A percentile compares a stretch with the other conserved stretches of the same genome.
Evolutionary conservation across 2,797 vertebrate species (phyloP).

Genomic region (Erpetoichthys calabaricus): DNA sequence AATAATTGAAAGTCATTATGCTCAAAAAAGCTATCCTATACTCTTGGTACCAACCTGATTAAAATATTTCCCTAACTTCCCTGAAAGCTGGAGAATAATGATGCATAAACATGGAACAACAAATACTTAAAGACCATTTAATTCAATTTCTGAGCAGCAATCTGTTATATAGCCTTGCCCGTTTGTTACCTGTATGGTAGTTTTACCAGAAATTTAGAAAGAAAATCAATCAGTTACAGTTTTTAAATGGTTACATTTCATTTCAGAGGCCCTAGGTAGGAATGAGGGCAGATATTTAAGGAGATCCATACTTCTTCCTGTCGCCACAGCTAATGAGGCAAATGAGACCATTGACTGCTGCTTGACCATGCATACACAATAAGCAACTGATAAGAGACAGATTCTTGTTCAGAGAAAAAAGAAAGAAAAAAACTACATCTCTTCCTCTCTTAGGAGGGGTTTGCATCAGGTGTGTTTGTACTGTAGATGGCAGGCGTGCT

Average conservation of each 20-base stretch:
- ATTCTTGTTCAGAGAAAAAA: slow-evolving; percentile 37
- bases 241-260: slow-evolving; percentile 31
- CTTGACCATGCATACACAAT: slow-evolving; percentile 63
- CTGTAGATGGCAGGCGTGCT: slow-evolving; percentile 27
- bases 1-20: slow-evolving; percentile 15
- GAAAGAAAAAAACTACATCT: slow-evolving; percentile 36
- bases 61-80: slow-evolving; percentile 9
- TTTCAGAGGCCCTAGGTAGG: slow-evolving; percentile 31
- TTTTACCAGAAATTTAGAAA: slow-evolving; percentile 20
- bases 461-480: slow-evolving; percentile 25
- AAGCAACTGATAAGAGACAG: slow-evolving; percentile 33
- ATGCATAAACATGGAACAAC: slow-evolving; percentile 14
- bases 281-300: slow-evolving; percentile 59
- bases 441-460: slow-evolving; percentile 30
- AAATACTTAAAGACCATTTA: slow-evolving; percentile 16
- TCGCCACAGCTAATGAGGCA: slow-evolving; percentile 65
- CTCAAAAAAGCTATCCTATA: neutral
- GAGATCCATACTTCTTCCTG: slow-evolving; percentile 62
- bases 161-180: slow-evolving; percentile 22
- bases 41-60: neutral
- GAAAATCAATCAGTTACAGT: slow-evolving; percentile 26
- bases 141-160: slow-evolving; percentile 17
- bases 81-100: neutral
- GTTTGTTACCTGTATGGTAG: slow-evolving; percentile 13
- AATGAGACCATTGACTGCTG: slow-evolving; percentile 55